These are phyloP conservation scores for Cephus runcator DNA, from an alignment of 2,888 invertebrate species.

Conservation along the genomic window DNA sequence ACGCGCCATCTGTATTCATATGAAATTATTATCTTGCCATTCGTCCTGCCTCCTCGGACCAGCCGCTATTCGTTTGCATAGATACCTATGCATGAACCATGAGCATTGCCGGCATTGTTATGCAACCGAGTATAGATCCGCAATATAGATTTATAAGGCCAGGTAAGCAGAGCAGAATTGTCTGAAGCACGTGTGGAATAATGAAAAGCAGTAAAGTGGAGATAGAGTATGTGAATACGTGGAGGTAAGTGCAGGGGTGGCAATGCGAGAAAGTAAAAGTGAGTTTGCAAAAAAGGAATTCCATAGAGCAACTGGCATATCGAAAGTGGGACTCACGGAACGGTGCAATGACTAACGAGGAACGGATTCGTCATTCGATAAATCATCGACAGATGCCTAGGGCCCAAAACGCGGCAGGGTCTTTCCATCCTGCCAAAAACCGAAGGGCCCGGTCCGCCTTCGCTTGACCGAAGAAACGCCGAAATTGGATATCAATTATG, in stretches of 20 bases:
- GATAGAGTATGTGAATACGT: not conserved
- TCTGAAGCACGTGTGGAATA: not conserved
- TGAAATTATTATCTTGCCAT: slow-evolving; percentile 49
- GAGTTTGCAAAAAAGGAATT: not conserved
- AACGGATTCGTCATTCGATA: not conserved
- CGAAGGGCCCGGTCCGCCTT: not conserved
- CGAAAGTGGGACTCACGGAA: not conserved
- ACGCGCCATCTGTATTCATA: slow-evolving; percentile 52
- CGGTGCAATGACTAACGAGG: not conserved
- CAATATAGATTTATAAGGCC: slow-evolving; percentile 42
- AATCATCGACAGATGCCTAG: slow-evolving; percentile 1
- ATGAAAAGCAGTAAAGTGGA: not conserved
- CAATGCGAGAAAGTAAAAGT: not conserved
- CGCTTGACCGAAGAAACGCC: slow-evolving; percentile 22
- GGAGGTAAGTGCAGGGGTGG: not conserved
- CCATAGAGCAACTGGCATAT: not conserved
- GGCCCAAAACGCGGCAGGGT: not conserved
- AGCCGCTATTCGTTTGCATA: slow-evolving; percentile 55
- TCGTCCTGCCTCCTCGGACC: slow-evolving; percentile 41
- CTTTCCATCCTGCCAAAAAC: not conserved
- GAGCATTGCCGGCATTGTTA: slow-evolving; percentile 53
- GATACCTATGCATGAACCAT: slow-evolving; percentile 52
- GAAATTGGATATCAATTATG: slow-evolving; percentile 54
- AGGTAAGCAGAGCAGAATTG: not conserved
- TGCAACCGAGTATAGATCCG: slow-evolving; percentile 51